These are phyloP conservation scores for Napeogenes sylphis DNA, from an alignment of 2,888 invertebrate genomes.

Conservation along the genomic window DNA sequence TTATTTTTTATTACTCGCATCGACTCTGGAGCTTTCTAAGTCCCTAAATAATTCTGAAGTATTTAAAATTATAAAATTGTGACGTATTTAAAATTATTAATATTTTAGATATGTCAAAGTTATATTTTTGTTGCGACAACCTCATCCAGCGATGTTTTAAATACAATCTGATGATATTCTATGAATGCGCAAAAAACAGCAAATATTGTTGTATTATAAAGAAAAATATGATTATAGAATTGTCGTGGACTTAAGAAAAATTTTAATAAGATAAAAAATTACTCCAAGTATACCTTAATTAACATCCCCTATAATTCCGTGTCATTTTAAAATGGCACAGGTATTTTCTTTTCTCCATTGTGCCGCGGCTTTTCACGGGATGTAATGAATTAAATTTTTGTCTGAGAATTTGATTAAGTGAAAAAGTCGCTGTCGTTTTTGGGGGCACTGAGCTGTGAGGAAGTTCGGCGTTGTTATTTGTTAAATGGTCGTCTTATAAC, in stretches of 20 bases:
- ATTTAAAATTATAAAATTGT: too few species aligned
- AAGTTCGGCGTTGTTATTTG: slow-evolving; percentile 36
- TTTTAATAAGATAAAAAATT: not conserved
- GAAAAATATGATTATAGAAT: too few species aligned
- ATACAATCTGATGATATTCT: too few species aligned
- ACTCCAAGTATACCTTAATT: slow-evolving; percentile 45
- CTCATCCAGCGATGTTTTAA: too few species aligned
- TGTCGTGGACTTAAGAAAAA: not conserved
- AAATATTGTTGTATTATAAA: too few species aligned
- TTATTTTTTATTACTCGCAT: too few species aligned
- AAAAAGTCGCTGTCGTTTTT: slow-evolving; percentile 77
- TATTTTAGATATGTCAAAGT: too few species aligned
- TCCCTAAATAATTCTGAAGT: too few species aligned
- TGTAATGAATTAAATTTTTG: slow-evolving; percentile 12
- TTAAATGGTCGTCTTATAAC: slow-evolving; percentile 35
- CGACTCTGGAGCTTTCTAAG: too few species aligned
- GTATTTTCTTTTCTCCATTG: slow-evolving; percentile 36
- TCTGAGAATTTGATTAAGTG: slow-evolving; percentile 9
- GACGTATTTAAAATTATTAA: too few species aligned
- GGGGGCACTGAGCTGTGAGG: slow-evolving; percentile 73
- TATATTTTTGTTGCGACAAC: too few species aligned
- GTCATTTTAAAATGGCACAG: slow-evolving; percentile 58
- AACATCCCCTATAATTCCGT: slow-evolving; percentile 58
- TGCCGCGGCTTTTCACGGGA: slow-evolving; percentile 15
- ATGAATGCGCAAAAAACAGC: too few species aligned